phyloP scores from a whole-genome alignment of 2,113 vertebrate species.

The Pteronura brasiliensis region DNA sequence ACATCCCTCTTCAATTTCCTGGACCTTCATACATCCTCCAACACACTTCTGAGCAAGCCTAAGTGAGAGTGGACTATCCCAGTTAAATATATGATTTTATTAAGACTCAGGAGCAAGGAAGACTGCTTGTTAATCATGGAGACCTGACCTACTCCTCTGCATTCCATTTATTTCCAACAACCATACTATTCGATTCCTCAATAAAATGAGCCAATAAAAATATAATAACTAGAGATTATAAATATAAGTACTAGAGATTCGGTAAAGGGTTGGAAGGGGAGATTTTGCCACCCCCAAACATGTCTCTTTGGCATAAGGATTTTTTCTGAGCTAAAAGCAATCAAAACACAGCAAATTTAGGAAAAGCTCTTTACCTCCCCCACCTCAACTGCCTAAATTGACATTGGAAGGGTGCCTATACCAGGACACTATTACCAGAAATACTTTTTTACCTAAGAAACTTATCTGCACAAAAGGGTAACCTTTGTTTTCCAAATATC shows the following conservation, averaged over 20 bases:
- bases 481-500: background rate
- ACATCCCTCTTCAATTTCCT: background rate
- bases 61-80: background rate
- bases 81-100: slow-evolving; percentile 15
- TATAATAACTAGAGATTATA: background rate
- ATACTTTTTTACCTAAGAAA: background rate
- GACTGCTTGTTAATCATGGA: background rate
- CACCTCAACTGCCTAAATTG: background rate
- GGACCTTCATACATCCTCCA: background rate
- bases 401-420: background rate
- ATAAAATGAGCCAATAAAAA: slow-evolving; percentile 21
- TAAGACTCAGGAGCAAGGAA: background rate
- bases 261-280: background rate
- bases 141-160: background rate
- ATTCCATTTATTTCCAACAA: background rate
- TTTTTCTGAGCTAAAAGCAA: background rate
- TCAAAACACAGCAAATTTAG: background rate
- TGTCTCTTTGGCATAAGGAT: background rate
- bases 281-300: background rate
- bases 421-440: background rate
- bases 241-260: slow-evolving; percentile 17
- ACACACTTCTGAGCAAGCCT: background rate
- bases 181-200: background rate
- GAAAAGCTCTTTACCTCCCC: background rate
- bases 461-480: background rate